These are phyloP conservation scores for Cherax quadricarinatus DNA, from an alignment of 1,140 invertebrate genomes.

Conservation along the genomic window DNA sequence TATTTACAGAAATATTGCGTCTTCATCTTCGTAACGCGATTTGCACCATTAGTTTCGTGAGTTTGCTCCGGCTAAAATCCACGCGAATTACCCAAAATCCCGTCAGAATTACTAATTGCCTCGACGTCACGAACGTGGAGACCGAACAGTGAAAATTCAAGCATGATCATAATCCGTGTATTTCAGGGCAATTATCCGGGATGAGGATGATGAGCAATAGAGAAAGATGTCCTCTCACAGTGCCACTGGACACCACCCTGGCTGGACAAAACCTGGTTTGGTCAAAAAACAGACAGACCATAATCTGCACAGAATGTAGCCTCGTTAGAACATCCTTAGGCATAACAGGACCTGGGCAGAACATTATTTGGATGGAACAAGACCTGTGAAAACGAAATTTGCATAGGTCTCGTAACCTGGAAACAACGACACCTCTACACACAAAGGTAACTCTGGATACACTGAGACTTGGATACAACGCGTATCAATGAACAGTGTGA, in stretches of 20 bases:
- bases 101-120: background rate
- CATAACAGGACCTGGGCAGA: background rate
- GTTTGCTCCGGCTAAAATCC: background rate
- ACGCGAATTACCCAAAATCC: background rate
- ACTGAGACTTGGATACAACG: too few relatives aligned
- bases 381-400: background rate
- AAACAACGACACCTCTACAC: too few relatives aligned
- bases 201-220: background rate
- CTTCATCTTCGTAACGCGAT: background rate
- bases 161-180: background rate
- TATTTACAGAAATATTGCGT: background rate
- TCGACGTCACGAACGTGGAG: background rate
- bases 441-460: too few relatives aligned
- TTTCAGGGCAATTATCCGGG: background rate
- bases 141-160: background rate
- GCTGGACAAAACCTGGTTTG: background rate
- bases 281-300: too few relatives aligned
- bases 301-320: background rate
- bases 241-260: background rate
- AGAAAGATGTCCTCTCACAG: background rate
- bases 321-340: background rate
- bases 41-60: background rate
- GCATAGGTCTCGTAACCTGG: too few relatives aligned
- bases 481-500: too few relatives aligned
- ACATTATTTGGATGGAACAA: background rate